Evolutionary conservation across 2,113 vertebrate species (phyloP), one percentile per base, ranked within the genome.

Genomic region (Gallinago paraguaiae): DNA sequence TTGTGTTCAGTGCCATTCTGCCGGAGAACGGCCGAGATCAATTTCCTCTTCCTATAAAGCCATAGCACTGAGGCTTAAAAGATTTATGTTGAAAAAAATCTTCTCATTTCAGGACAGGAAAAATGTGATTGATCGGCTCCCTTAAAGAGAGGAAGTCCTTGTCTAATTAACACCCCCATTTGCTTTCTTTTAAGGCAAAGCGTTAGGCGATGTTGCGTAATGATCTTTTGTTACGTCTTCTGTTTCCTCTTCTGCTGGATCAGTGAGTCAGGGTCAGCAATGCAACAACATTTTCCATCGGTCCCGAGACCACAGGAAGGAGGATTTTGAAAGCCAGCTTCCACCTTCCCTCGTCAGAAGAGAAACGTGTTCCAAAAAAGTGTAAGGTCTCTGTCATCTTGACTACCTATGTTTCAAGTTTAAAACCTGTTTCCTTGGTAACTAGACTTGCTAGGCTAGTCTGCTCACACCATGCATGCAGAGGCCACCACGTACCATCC

Each of bases 361-460:
- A 92, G 14, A 72, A 19, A 46, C 25, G 9, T 0, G 0, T 81
- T 95, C 83, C 77, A 57, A 76, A 93, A 79, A 93, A 89, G 12
- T 65, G 60, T 93, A 85, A 92, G 84, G 82, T 93, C 77, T 82
- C 69, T 95, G 53, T 93, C 88, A 77, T 92, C 67, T 65, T 53
- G 57, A 89, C 92, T 87, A 92, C 77, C 95, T 94, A 61, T 82
- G 80, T 81, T 96, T 94, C 83, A 94, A 93, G 88, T 95, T 94
- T 89, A 95, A 95, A 95, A 87, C 65, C 57, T 24, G 96, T 96
- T 91, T 96, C 95, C 92, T 89, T 96, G 93, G 95, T 91, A 96
- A 96, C 93, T 79, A 91, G 90, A 57, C 83, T 94, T 82, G 39
- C 87, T 76, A 82, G 82, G 81, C 91, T 91, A 46, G 60, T 79